These are phyloP conservation scores for Ornithorhynchus anatinus DNA, from an alignment of 2,113 vertebrate genomes.

Conservation along the genomic window DNA sequence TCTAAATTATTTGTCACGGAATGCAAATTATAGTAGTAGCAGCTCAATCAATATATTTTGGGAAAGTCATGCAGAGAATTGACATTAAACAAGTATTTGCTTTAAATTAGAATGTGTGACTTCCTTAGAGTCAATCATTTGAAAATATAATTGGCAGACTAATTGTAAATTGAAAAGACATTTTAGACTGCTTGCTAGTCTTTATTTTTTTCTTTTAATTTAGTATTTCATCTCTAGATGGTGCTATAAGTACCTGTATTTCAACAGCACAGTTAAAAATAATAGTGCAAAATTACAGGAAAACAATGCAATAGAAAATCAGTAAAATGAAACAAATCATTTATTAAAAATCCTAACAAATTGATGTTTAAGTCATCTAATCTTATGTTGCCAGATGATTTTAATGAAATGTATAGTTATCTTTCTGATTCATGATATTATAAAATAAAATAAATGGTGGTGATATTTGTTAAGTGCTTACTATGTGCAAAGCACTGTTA, in stretches of 20 bases:
- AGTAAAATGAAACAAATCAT: constrained; percentile 4
- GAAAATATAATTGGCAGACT: constrained; percentile 51
- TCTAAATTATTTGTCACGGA: constrained; percentile 55
- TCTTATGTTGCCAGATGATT: constrained; percentile 21
- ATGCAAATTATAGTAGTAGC: constrained; percentile 55
- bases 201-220: constrained; percentile 24
- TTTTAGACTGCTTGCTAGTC: not conserved
- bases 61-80: constrained; percentile 44
- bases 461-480: no score
- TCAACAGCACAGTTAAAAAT: not conserved
- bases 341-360: not conserved
- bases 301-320: constrained; percentile 2
- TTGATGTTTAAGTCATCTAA: constrained; percentile 17
- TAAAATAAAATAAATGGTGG: no score
- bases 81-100: constrained; percentile 59
- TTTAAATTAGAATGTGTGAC: constrained; percentile 53
- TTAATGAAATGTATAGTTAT: no score
- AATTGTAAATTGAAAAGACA: constrained; percentile 50
- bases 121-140: constrained; percentile 45
- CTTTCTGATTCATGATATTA: no score
- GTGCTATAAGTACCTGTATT: constrained; percentile 69
- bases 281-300: constrained; percentile 8
- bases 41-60: constrained; percentile 53
- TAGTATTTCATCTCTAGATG: constrained; percentile 72
- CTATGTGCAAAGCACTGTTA: no score